phyloP scores from a whole-genome alignment of 2,113 vertebrate genomes.

The Cyanoliseus patagonus region DNA sequence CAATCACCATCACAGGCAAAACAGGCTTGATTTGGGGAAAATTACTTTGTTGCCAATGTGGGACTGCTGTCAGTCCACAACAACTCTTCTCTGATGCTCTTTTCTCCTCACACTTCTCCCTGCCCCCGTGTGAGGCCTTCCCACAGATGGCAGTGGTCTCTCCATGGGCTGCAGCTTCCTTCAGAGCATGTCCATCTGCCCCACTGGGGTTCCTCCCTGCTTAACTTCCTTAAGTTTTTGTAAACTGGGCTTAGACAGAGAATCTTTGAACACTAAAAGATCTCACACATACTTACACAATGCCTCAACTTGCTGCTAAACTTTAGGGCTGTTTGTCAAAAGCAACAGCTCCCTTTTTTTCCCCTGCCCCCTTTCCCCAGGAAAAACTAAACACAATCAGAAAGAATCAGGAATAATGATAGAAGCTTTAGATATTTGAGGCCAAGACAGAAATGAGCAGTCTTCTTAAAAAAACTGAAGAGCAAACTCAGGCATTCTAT shows the following conservation, averaged over 20 bases:
- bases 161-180: background rate
- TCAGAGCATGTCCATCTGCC: background rate
- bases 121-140: rapidly evolving
- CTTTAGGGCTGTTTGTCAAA: background rate
- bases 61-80: rapidly evolving
- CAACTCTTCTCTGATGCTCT: background rate
- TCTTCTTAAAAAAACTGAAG: background rate
- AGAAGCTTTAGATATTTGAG: background rate
- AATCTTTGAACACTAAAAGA: background rate
- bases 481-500: background rate
- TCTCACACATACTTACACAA: background rate
- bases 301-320: background rate
- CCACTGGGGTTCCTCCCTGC: background rate
- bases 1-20: background rate
- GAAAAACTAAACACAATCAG: background rate
- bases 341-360: background rate
- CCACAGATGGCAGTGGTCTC: background rate
- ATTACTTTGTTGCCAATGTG: background rate
- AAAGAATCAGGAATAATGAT: background rate
- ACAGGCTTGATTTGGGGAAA: background rate
- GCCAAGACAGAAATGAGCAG: background rate
- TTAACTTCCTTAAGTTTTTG: background rate
- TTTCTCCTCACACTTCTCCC: background rate
- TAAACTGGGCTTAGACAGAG: background rate
- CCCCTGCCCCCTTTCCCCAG: rapidly evolving